Conservation (phyloP, 1,140 invertebrate genomes). For the Heliconius hermathena region DNA sequence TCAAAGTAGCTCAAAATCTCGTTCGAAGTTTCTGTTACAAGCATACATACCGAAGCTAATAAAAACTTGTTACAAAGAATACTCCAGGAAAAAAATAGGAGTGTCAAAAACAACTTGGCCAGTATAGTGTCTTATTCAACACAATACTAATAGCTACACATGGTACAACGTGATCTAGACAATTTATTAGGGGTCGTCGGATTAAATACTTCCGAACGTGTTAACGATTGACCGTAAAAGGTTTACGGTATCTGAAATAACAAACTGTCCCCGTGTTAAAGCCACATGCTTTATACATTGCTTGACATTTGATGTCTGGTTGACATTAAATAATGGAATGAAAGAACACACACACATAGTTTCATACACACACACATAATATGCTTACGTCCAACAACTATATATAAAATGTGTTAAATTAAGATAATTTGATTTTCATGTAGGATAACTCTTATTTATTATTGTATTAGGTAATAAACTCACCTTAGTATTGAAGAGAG, state of each 20-base stretch:
- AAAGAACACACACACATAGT: too few species aligned
- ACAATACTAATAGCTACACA: not conserved
- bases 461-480: too few species aligned
- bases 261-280: not conserved
- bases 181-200: not conserved
- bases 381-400: too few species aligned
- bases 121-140: not conserved
- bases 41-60: too few species aligned
- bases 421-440: too few species aligned
- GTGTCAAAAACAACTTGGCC: not conserved
- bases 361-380: too few species aligned
- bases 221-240: constrained; percentile 10
- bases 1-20: too few species aligned
- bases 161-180: not conserved
- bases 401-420: too few species aligned
- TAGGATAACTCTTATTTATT: too few species aligned
- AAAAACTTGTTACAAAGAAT: too few species aligned
- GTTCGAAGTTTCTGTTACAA: too few species aligned
- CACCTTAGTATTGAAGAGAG: too few species aligned
- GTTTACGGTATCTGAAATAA: not conserved
- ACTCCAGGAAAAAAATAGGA: not conserved
- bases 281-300: not conserved
- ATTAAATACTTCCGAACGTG: constrained; percentile 8
- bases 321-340: not conserved
- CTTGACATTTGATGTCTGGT: not conserved